phyloP scores from a whole-genome alignment of 2,113 vertebrate genomes.

The Centropus bengalensis region DNA sequence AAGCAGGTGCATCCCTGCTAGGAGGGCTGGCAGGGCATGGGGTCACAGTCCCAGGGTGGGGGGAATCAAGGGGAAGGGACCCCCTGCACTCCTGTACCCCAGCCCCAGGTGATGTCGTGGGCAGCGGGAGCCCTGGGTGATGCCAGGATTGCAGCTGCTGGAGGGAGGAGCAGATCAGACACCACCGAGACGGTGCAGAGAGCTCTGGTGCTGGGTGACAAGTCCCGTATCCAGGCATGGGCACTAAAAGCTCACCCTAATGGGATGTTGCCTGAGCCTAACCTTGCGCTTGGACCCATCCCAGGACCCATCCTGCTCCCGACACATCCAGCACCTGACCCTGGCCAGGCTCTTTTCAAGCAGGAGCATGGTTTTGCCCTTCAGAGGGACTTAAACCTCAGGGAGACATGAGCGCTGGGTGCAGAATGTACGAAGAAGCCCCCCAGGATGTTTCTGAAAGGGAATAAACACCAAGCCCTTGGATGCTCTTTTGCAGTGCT shows the following conservation, averaged over 20 bases:
- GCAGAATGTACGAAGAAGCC: background rate
- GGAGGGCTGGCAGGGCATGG: background rate
- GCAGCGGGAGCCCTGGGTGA: background rate
- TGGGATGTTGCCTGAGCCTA: background rate
- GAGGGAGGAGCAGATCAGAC: background rate
- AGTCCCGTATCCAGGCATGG: rapidly evolving
- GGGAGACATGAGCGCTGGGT: background rate
- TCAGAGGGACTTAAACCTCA: background rate
- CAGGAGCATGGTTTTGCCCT: background rate
- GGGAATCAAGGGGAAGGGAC: rapidly evolving
- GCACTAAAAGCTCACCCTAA: background rate
- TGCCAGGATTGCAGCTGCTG: background rate
- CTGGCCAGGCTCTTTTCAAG: background rate
- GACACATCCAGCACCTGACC: rapidly evolving
- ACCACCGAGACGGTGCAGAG: rapidly evolving
- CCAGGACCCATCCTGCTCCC: background rate
- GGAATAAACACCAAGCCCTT: background rate
- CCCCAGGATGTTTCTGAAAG: background rate
- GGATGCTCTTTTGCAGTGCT: rapidly evolving
- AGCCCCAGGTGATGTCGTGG: background rate
- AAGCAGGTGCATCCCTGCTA: background rate
- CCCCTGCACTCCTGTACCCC: background rate
- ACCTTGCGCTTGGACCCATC: background rate
- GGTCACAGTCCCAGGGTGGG: rapidly evolving
- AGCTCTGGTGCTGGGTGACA: rapidly evolving